Evolutionary conservation across 2,888 invertebrate genomes (phyloP).

Genomic region (Leptopilina drosophilae): DNA sequence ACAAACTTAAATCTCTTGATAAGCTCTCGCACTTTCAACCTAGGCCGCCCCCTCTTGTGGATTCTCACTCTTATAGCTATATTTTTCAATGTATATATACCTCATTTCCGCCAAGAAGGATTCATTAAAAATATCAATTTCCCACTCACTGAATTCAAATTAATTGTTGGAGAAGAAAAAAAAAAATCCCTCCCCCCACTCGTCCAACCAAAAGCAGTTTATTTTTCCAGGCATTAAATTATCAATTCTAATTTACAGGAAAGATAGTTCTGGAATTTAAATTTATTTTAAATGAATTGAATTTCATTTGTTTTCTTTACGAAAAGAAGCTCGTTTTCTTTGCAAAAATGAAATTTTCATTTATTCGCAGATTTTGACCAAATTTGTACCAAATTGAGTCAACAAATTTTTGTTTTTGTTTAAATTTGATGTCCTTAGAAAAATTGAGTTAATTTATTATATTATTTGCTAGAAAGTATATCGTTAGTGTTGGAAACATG

Average conservation of each 20-base stretch:
- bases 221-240: not conserved
- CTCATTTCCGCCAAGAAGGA: constrained; percentile 41
- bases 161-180: not conserved
- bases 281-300: not conserved
- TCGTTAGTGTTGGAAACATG: no score
- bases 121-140: constrained; percentile 46
- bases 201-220: not conserved
- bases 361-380: no score
- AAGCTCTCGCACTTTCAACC: constrained; percentile 62
- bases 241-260: not conserved
- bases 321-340: no score
- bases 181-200: not conserved
- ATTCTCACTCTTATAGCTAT: constrained; percentile 29
- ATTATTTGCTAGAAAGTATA: no score
- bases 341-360: no score
- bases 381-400: no score
- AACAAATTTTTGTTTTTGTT: no score
- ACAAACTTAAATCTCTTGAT: constrained; percentile 73
- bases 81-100: not conserved
- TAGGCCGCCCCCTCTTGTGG: constrained; percentile 12
- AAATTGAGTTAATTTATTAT: no score
- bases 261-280: not conserved
- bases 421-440: no score
- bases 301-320: no score
- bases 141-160: constrained; percentile 13